Evolutionary conservation across 2,113 vertebrate species (phyloP), one percentile per base, ranked within the genome.

Genomic region (Sylvilagus bachmani): DNA sequence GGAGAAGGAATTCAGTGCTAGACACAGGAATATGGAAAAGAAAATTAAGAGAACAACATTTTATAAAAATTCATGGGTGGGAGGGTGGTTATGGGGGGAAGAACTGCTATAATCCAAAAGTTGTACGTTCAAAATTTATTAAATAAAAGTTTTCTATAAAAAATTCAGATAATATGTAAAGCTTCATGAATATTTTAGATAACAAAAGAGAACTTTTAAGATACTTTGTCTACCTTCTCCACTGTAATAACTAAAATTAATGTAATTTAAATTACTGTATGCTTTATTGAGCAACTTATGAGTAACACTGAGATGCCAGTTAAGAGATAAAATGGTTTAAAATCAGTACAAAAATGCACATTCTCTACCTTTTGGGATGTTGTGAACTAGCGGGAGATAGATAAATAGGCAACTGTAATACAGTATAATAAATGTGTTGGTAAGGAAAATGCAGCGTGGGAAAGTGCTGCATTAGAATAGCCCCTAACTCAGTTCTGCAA

Each of bases 401-500:
- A 83, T 82, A 84, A 53, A 58, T 13, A 78, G 24, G 21, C 64
- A 55, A 55, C 64, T 66, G 69, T 21, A 38, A 19, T 86, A 3
- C 25, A 64, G 27, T 70, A 11, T 88, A 92, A 62, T 51, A 77
- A 70, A 29, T 55, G 38, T 25, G 29, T 3, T 33, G 16, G 44
- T 44, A 16, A 88, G 6, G 38, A 22, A 89, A 71, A 44, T 49
- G 33, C 13, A 62, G 16, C 25, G 27, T 82, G 4, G 64, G 82
- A 70, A 78, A 83, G 55, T 14, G 24, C 33, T 91, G 9, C 1
- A 22, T 24, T 88, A 1, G 22, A 58, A 36, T 82, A 71, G 25
- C n/a, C 24, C 78, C 78, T 74, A 93, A 33, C 33, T 70, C 64
- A 77, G n/a, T 91, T 82, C 90, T 64, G 12, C n/a, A 87, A 55